Conservation (phyloP, 2,888 invertebrate genomes). For the Drosophila phalerata region DNA sequence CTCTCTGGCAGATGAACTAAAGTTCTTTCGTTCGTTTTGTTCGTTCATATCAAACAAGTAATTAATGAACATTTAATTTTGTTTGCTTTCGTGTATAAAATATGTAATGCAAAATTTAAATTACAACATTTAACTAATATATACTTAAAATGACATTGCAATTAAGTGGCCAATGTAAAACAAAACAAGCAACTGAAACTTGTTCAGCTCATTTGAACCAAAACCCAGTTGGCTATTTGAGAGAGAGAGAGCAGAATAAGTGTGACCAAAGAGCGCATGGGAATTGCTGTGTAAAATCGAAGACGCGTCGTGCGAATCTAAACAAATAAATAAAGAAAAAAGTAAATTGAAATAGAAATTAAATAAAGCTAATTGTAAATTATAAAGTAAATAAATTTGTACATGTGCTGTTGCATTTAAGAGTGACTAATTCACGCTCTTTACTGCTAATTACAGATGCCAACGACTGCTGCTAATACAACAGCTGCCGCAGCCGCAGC, state of each 20-base stretch:
- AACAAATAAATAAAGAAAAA: constrained; percentile 7
- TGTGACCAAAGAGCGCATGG: constrained; percentile 34
- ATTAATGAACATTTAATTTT: background rate
- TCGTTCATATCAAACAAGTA: background rate
- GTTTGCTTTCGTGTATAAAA: background rate
- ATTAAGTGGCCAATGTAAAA: background rate
- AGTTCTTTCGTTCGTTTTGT: constrained; percentile 6
- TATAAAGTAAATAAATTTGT: too few species aligned
- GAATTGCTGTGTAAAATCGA: constrained; percentile 28
- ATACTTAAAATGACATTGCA: too few species aligned
- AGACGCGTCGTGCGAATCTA: constrained; percentile 19
- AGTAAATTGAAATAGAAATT: constrained; percentile 1
- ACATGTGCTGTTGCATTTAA: background rate
- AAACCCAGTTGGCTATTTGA: background rate
- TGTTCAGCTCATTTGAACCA: constrained; percentile 7
- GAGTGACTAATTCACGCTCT: background rate
- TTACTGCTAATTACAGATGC: constrained; percentile 37
- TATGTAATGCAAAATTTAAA: background rate
- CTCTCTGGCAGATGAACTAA: constrained; percentile 2
- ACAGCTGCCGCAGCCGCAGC: constrained; percentile 6
- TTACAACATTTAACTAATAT: background rate
- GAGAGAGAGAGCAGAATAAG: constrained; percentile 6
- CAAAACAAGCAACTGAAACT: constrained; percentile 19
- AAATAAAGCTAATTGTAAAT: background rate
- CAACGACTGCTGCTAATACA: constrained; percentile 7